Conservation (phyloP, 1,140 invertebrate genomes). For the Triops longicaudatus region DNA sequence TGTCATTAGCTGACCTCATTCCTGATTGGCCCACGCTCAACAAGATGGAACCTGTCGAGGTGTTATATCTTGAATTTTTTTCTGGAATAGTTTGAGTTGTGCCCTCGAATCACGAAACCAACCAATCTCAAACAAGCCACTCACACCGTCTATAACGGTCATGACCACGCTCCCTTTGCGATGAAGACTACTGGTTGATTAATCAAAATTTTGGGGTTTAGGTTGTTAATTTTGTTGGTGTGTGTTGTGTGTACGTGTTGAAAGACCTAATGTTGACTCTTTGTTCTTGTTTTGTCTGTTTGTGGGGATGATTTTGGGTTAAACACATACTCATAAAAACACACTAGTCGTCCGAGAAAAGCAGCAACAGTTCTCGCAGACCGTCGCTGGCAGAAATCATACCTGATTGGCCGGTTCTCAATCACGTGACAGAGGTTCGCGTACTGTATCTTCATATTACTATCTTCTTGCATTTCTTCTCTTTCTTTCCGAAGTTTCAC, state of each 20-base stretch:
- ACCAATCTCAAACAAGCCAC: background rate
- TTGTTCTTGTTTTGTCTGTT: conserved; percentile 4
- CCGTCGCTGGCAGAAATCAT: conserved; percentile 88
- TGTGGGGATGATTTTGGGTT: background rate
- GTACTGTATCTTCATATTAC: conserved; percentile 24
- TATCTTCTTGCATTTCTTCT: conserved; percentile 25
- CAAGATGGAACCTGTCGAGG: conserved; percentile 47
- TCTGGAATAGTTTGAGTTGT: background rate
- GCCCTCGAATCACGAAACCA: conserved; percentile 16
- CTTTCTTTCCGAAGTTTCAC: conserved; percentile 17
- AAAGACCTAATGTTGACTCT: background rate
- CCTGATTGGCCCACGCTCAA: conserved; percentile 53
- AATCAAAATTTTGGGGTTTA: background rate
- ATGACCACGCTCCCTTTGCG: background rate
- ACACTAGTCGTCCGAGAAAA: conserved; percentile 21
- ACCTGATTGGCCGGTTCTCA: conserved; percentile 89
- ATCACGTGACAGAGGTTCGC: conserved; percentile 45
- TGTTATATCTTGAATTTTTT: conserved; percentile 39
- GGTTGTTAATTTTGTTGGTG: too few relatives aligned
- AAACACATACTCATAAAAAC: background rate
- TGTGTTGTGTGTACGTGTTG: background rate
- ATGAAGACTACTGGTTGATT: background rate
- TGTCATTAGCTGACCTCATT: conserved; percentile 52
- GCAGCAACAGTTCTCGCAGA: conserved; percentile 54
- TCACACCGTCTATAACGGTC: conserved; percentile 18